phyloP scores from a whole-genome alignment of 2,888 invertebrate species.

The Aleiodes alternator region DNA sequence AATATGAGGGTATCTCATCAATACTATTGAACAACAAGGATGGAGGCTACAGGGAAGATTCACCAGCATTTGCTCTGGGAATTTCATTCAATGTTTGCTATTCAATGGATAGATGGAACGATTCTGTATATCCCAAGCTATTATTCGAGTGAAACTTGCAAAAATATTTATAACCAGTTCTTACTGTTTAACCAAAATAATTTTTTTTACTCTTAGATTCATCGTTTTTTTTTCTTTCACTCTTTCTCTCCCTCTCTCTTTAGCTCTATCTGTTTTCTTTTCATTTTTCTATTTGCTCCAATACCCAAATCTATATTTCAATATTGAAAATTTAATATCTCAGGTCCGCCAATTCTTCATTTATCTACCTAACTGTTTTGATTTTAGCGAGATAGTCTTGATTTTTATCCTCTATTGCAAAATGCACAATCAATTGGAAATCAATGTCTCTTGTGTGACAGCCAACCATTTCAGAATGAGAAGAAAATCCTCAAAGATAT shows the following conservation, averaged over 20 bases:
- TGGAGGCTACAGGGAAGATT: not conserved
- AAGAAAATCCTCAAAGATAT: not conserved
- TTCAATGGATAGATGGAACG: not conserved
- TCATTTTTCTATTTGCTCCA: too few relatives aligned
- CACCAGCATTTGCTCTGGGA: slow-evolving; percentile 9
- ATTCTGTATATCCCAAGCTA: not conserved
- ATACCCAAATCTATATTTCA: too few relatives aligned
- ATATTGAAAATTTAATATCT: not conserved
- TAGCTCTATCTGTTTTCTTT: not conserved
- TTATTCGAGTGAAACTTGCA: not conserved
- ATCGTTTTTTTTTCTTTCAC: not conserved
- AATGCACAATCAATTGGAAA: slow-evolving; percentile 49
- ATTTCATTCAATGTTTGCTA: not conserved
- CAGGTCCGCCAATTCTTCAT: slow-evolving; percentile 40
- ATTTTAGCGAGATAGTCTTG: too few relatives aligned
- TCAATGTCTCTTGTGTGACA: not conserved
- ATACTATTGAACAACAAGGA: not conserved
- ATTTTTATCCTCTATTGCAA: too few relatives aligned
- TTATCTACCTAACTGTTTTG: not conserved
- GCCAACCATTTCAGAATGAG: not conserved
- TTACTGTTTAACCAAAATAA: not conserved
- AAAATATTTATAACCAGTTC: too few relatives aligned
- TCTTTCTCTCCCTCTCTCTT: not conserved
- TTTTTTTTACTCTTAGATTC: slow-evolving; percentile 13
- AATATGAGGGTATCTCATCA: slow-evolving; percentile 41